Base-by-base conservation (phyloP, 2,888 invertebrate species). In the Horisme vitalbata region DNA sequence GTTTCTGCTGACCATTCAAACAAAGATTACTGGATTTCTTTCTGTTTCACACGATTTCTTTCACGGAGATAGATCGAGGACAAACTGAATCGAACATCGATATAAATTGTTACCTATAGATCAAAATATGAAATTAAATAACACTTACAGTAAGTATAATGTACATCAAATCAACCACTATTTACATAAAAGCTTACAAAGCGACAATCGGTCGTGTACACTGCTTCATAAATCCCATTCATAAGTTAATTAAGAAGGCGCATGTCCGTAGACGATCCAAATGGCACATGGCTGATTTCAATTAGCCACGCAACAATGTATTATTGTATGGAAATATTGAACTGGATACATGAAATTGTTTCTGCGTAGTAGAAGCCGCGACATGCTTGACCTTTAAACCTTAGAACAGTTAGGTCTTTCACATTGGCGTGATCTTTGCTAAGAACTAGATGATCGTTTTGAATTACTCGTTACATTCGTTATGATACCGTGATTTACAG, bases 251-350 rank as follows among this genome's bases (percentile, higher is more conserved):
- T 58, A 58, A 52, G 55, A 52, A 52, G 44, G 43, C 20, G 30
- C 44, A 52, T 45, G 45, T 45, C 41, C 41, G 32, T 39, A 33
- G 55, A 55, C 55, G 35, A 48, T 56, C 52, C 50, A 59, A 54
- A 63, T 62, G 55, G 61, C 61, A 64, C 64, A 63, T 59, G 55
- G 63, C 71, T 69, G 70, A 74, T 80, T 83, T 79, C 78, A 81
- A 83, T 85, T 83, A 83, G 70, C 68, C 65, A 78, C 71, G 65
- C 70, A 76, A 82, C 83, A 82, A 82, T 81, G 78, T 77, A 72
- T 78, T 77, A 84, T 86, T 85, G 83, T 87, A 84, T 87, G 85
- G 77, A 81, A 83, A 87, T 86, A 78, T 77, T 76, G 83, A 58
- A 72, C 79, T 72, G 75, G 72, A 78, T 83, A 64, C 78, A 77